Evolutionary conservation across 2,888 invertebrate species (phyloP).

Genomic region (Tupiocoris notatus): DNA sequence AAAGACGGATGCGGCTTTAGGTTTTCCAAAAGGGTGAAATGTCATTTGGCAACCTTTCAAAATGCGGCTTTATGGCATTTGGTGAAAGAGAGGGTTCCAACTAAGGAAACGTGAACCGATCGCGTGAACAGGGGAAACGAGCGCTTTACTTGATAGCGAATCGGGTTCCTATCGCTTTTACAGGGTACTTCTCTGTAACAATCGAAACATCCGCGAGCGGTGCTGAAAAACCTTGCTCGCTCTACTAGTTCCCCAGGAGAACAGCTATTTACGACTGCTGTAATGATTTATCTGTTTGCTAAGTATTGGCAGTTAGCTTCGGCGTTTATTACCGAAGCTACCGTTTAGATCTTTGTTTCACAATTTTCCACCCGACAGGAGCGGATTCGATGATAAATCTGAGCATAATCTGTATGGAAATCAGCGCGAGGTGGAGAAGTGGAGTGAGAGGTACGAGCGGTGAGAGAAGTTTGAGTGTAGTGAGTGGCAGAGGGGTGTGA

Average conservation of each 20-base stretch:
- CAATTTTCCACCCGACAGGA: too few species aligned
- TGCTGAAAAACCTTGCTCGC: conserved; percentile 1
- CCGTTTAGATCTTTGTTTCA: too few species aligned
- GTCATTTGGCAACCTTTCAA: conserved; percentile 38
- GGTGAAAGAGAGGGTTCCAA: not conserved
- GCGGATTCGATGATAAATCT: too few species aligned
- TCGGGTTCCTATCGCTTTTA: conserved; percentile 20
- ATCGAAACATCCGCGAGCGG: not conserved
- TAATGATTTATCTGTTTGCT: conserved; percentile 12
- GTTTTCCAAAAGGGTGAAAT: conserved; percentile 28
- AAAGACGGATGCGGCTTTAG: conserved; percentile 30
- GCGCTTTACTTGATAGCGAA: conserved; percentile 22
- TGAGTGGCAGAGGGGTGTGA: too few species aligned
- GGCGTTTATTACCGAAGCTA: too few species aligned
- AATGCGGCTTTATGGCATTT: conserved; percentile 35
- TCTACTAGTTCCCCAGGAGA: not conserved
- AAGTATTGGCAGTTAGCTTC: not conserved
- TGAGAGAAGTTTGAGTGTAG: too few species aligned
- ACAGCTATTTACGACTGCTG: not conserved
- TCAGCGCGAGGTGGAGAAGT: too few species aligned
- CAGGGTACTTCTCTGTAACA: not conserved
- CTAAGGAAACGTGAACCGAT: not conserved
- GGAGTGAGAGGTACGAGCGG: too few species aligned
- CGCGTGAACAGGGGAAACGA: not conserved
- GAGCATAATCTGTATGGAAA: too few species aligned